phyloP scores from a whole-genome alignment of 2,113 vertebrate species.

The Pycnonotus jocosus region DNA sequence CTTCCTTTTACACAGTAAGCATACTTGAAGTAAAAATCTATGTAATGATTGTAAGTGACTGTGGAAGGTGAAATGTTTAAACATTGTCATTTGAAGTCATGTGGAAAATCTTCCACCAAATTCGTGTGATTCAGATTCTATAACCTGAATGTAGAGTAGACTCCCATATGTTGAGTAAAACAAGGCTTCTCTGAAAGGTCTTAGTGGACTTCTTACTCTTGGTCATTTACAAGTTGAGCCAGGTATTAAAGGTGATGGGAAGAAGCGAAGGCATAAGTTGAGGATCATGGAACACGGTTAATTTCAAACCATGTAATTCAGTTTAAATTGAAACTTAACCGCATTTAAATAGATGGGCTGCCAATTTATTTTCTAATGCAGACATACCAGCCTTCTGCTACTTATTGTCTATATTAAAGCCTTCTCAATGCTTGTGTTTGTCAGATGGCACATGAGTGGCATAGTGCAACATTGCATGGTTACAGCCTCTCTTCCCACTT shows the following conservation, averaged over 20 bases:
- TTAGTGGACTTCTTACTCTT: background rate
- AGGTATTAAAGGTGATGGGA: slow-evolving; percentile 46
- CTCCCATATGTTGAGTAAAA: background rate
- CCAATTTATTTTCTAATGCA: slow-evolving; percentile 49
- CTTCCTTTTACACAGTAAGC: background rate
- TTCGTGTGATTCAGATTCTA: background rate
- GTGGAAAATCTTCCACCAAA: background rate
- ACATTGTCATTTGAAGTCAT: background rate
- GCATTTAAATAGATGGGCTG: slow-evolving; percentile 55
- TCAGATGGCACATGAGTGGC: background rate
- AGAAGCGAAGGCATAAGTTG: background rate
- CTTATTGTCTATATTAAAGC: slow-evolving; percentile 17
- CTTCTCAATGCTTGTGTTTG: background rate
- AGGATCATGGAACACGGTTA: slow-evolving; percentile 21
- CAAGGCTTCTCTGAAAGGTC: slow-evolving; percentile 8
- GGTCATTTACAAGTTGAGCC: slow-evolving; percentile 31
- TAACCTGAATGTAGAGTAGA: background rate
- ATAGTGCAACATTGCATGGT: background rate
- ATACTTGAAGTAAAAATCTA: background rate
- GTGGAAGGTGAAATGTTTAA: background rate
- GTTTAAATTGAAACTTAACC: slow-evolving; percentile 64
- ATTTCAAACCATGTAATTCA: slow-evolving; percentile 68
- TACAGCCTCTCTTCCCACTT: background rate
- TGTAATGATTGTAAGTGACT: rapidly evolving
- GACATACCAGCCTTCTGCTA: slow-evolving; percentile 56